Conservation (phyloP, 37 sponge, comb jelly and placozoan genomes). For the Cliona cf. orientalis region DNA sequence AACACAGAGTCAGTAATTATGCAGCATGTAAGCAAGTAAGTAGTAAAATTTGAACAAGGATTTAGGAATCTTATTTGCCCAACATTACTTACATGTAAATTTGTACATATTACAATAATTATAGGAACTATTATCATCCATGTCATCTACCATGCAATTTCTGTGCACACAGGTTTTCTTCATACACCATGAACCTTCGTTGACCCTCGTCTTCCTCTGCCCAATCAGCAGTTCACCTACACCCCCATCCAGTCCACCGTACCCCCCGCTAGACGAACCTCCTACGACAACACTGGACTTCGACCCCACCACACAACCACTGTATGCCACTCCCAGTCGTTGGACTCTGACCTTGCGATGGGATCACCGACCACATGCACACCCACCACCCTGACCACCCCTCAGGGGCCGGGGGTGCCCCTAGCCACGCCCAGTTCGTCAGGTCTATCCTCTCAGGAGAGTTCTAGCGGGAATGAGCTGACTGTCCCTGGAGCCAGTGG, state of each 20-base stretch:
- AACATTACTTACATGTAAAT: too few relatives aligned
- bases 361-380: neutral
- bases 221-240: slow-evolving; percentile 31
- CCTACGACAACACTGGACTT: neutral
- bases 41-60: too few relatives aligned
- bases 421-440: slow-evolving; percentile 6
- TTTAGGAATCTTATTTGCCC: too few relatives aligned
- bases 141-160: too few relatives aligned
- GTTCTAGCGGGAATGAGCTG: too few relatives aligned
- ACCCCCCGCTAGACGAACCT: neutral
- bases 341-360: neutral
- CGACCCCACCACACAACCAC: slow-evolving; percentile 42
- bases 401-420: slow-evolving; percentile 4
- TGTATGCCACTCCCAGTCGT: neutral
- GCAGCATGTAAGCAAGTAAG: too few relatives aligned
- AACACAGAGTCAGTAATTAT: too few relatives aligned
- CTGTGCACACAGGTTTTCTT: slow-evolving; percentile 88
- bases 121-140: too few relatives aligned
- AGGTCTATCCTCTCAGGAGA: too few relatives aligned
- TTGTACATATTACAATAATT: too few relatives aligned
- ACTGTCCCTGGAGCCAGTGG: too few relatives aligned
- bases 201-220: slow-evolving; percentile 88
- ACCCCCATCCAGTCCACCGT: neutral
- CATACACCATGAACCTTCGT: slow-evolving; percentile 90
- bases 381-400: neutral